phyloP scores from a whole-genome alignment of 2,113 vertebrate species.

The Lepisosteus osseus region DNA sequence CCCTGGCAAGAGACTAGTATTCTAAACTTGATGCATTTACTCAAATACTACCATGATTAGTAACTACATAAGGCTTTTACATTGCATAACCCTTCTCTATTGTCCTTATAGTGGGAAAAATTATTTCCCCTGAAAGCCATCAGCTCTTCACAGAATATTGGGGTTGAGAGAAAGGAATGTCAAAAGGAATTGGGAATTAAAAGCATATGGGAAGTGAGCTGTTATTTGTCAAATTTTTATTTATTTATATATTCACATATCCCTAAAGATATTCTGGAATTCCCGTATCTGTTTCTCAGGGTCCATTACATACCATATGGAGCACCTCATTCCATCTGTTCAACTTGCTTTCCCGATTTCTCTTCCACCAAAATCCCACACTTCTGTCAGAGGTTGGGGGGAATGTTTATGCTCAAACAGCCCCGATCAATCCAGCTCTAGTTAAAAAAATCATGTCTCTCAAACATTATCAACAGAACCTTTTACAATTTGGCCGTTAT shows the following conservation, averaged over 20 bases:
- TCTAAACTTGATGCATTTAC: no score
- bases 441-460: neutral
- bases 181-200: neutral
- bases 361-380: conserved; percentile 31
- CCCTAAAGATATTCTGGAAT: conserved; percentile 9
- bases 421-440: conserved; percentile 24
- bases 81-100: no score
- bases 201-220: neutral
- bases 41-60: no score
- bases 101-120: no score
- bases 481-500: neutral
- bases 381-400: conserved; percentile 17
- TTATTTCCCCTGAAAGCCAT: no score
- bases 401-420: conserved; percentile 25
- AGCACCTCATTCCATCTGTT: conserved; percentile 20
- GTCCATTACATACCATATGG: neutral
- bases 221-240: neutral
- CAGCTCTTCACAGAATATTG: no score
- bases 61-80: no score
- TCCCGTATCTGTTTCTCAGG: conserved; percentile 6
- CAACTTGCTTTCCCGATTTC: conserved; percentile 24
- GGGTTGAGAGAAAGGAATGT: no score
- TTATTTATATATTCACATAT: neutral
- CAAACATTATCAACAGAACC: neutral
- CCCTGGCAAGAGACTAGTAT: no score